Conservation (phyloP, 2,113 vertebrate species). For the Chaetops frenatus region DNA sequence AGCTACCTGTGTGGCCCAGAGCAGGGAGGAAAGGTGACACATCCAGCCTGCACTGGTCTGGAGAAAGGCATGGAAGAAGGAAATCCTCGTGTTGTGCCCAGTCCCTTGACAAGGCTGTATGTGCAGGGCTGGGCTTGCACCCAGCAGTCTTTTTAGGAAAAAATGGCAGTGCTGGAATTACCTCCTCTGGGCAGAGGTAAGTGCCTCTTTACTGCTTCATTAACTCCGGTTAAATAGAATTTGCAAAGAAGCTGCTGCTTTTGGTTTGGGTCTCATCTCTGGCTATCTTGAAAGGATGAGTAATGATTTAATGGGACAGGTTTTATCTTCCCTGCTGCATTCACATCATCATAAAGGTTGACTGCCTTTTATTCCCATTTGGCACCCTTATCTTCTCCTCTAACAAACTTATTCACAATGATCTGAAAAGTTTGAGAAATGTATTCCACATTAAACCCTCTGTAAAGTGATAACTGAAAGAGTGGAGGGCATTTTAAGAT, state of each 20-base stretch:
- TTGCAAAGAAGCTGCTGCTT: slow-evolving; percentile 15
- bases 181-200: background rate
- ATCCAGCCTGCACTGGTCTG: background rate
- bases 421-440: slow-evolving; percentile 9
- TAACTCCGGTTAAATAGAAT: slow-evolving; percentile 1
- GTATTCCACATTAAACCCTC: slow-evolving; percentile 3
- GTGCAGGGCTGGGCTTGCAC: background rate
- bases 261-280: background rate
- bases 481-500: background rate
- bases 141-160: background rate
- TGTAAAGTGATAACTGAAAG: background rate
- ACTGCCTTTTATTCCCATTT: background rate
- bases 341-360: background rate
- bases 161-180: background rate
- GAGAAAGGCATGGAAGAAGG: background rate
- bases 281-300: slow-evolving; percentile 17
- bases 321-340: slow-evolving; percentile 9
- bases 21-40: background rate
- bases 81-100: background rate
- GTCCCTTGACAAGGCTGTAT: background rate
- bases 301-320: slow-evolving; percentile 25
- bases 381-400: background rate
- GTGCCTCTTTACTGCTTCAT: background rate
- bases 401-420: background rate
- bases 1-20: background rate